Percentiles rank a stretch among this genome's conserved stretches.
Conservation (phyloP, 2,113 vertebrate species). For the Oostethus manadensis region DNA sequence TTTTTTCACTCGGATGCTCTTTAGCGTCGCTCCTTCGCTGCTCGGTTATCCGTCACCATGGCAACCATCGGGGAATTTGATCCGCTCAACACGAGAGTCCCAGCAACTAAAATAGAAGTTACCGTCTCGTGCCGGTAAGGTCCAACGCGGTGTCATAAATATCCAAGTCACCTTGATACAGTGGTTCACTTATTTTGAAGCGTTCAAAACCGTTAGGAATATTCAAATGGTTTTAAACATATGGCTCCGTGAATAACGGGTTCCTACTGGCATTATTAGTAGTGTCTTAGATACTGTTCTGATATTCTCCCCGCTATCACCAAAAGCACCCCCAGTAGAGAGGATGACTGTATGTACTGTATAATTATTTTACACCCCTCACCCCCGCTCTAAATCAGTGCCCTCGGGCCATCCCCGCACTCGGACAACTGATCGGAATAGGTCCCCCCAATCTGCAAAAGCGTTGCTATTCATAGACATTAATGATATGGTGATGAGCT, state of each 20-base stretch:
- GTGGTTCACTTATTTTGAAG: no score
- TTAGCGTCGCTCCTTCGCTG: conserved; percentile 6
- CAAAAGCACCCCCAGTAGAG: background rate
- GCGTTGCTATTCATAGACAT: conserved; percentile 8
- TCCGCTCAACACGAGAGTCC: conserved; percentile 79
- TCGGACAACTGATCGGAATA: conserved; percentile 6
- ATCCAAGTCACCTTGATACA: background rate
- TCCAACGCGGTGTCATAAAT: background rate
- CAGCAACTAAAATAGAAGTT: conserved; percentile 93
- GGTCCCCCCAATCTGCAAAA: background rate
- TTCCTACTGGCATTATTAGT: no score
- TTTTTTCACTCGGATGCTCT: conserved; percentile 21
- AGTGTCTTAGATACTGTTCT: no score
- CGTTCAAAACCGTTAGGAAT: no score
- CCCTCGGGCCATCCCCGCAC: conserved; percentile 21
- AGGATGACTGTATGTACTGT: background rate
- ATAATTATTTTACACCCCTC: background rate
- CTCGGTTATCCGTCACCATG: conserved; percentile 66
- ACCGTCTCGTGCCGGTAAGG: conserved; percentile 90
- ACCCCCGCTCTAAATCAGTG: background rate
- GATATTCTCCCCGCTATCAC: no score
- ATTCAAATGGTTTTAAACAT: no score
- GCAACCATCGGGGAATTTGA: conserved; percentile 84
- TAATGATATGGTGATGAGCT: background rate
- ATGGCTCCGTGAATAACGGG: no score